Conservation (phyloP, 2,113 vertebrate species). For the Dasyornis broadbenti region DNA sequence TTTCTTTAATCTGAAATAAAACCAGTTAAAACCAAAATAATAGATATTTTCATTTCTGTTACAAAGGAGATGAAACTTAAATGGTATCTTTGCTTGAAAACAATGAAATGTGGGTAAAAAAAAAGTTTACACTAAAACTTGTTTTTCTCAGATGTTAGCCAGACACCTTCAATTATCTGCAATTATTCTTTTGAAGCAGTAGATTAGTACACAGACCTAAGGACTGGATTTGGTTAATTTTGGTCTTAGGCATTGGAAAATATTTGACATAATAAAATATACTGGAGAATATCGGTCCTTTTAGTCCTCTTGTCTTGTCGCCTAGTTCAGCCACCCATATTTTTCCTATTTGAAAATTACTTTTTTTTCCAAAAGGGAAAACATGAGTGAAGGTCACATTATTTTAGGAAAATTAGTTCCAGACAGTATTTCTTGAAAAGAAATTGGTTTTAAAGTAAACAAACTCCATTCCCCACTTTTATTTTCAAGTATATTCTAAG, state of each 20-base stretch:
- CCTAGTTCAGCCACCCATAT: not conserved
- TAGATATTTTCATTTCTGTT: not conserved
- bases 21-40: not conserved
- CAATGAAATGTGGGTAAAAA: not conserved
- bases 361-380: not conserved
- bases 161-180: not conserved
- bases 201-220: not conserved
- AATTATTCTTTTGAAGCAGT: not conserved
- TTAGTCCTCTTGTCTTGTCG: not conserved
- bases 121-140: not conserved
- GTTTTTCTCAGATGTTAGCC: not conserved
- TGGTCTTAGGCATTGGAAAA: not conserved
- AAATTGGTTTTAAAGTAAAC: not conserved
- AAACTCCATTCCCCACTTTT: not conserved
- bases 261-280: not conserved
- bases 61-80: not conserved
- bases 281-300: not conserved
- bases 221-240: not conserved
- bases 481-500: not conserved
- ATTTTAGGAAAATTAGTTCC: constrained; percentile 20
- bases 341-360: not conserved
- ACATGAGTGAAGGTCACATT: not conserved
- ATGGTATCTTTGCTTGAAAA: not conserved
- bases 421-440: constrained; percentile 19
- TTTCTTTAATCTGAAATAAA: not conserved